Percentiles rank a stretch among this genome's conserved stretches.
phyloP scores from a whole-genome alignment of 2,888 invertebrate genomes.

The Macropis europaea region DNA sequence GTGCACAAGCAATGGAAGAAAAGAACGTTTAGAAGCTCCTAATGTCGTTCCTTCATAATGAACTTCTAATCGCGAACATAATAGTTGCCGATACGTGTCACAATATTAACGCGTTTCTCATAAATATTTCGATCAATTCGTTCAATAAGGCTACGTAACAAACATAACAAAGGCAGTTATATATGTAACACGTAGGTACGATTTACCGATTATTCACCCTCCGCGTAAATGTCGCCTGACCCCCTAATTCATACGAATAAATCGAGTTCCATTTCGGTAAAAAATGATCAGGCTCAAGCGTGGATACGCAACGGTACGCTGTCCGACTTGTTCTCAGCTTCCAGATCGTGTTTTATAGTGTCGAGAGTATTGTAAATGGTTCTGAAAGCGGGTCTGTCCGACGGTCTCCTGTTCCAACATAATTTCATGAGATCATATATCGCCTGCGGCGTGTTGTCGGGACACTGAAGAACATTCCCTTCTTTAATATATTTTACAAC shows the following conservation, averaged over 20 bases:
- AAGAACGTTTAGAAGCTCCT: not conserved
- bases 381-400: slow-evolving; percentile 92
- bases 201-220: slow-evolving; percentile 38
- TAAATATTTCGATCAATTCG: slow-evolving; percentile 47
- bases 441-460: slow-evolving; percentile 92
- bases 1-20: slow-evolving; percentile 30
- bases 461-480: slow-evolving; percentile 93
- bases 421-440: slow-evolving; percentile 96
- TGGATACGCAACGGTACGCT: slow-evolving; percentile 75
- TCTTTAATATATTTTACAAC: slow-evolving; percentile 97
- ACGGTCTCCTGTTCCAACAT: slow-evolving; percentile 95
- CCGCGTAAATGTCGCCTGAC: slow-evolving; percentile 49
- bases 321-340: slow-evolving; percentile 74
- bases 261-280: slow-evolving; percentile 12
- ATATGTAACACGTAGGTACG: slow-evolving; percentile 49
- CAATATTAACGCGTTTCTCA: slow-evolving; percentile 29
- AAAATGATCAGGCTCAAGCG: slow-evolving; percentile 62
- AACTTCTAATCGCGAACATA: slow-evolving; percentile 12
- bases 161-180: slow-evolving; percentile 57
- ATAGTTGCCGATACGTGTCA: slow-evolving; percentile 28
- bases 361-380: slow-evolving; percentile 90
- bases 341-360: slow-evolving; percentile 82
- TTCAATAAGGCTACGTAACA: slow-evolving; percentile 55
- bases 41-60: not conserved
- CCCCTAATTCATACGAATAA: slow-evolving; percentile 30